Base-by-base conservation (phyloP, 2,797 vertebrate genomes). In the Mus caroli region DNA sequence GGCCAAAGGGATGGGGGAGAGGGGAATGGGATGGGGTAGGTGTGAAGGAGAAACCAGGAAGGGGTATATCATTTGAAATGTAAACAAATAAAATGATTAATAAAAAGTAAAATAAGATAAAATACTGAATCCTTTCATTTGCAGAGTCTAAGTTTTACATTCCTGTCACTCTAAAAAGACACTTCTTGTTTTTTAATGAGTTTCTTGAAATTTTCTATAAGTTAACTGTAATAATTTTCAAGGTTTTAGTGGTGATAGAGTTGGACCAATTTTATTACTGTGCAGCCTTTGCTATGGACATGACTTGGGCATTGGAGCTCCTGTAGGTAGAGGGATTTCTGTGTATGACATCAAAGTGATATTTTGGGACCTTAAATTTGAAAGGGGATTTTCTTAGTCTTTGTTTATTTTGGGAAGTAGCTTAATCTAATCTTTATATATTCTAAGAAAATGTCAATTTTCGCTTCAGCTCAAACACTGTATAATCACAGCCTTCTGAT, bases 361-460 rank as follows among this genome's bases (percentile, higher is more conserved):
- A 92, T 97, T 97, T 97, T 91, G 60, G 82, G 88, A 94, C 64
- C 43, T 92, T 87, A 82, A 92, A 95, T 9, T 52, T 84, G 78
- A 94, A 88, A 73, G 52, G 52, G 67, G 92, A 80, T 95, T 94
- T 95, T 95, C 88, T 92, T 96, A 80, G 79, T 80, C 95, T 96
- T 95, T 97, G 92, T 96, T 96, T 97, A 96, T 95, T 97, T 96
- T 73, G 91, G 78, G 73, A 96, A 95, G 90, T 73, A 52, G 20
- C 95, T 96, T 95, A 94, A 96, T 93, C 69, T 94, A 88, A 95
- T 93, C 78, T 96, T 94, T 95, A 77, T 83, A 76, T 94, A 88
- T 64, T 94, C 58, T 96, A 97, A 96, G 96, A 92, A 97, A 95
- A 93, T 97, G 91, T 85, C 90, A 40, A 54, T 91, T 96, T 97